Conservation (phyloP, 2,888 invertebrate species). For the Masnerella sp. region DNA sequence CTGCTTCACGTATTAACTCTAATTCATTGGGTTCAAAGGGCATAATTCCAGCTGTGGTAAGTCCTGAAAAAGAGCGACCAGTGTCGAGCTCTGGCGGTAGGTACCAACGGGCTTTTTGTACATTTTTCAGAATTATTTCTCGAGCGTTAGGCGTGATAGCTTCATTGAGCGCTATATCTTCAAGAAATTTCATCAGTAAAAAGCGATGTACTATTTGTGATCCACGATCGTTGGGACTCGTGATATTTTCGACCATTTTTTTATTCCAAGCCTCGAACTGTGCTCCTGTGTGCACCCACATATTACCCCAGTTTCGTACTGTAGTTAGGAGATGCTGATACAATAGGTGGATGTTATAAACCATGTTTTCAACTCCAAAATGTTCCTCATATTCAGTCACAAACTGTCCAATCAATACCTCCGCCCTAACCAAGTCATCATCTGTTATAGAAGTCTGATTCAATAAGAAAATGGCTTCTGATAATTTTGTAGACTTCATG, state of each 20-base stretch:
- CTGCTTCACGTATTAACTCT: neutral
- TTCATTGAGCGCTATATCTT: neutral
- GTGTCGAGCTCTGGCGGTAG: neutral
- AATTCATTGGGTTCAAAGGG: neutral
- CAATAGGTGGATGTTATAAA: slow-evolving; percentile 47
- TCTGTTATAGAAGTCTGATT: slow-evolving; percentile 21
- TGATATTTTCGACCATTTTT: slow-evolving; percentile 18
- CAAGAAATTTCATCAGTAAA: slow-evolving; percentile 16
- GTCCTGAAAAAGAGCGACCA: slow-evolving; percentile 9
- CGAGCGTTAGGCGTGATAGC: neutral
- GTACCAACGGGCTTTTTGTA: slow-evolving; percentile 7
- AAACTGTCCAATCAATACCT: slow-evolving; percentile 14
- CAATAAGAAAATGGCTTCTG: slow-evolving; percentile 20
- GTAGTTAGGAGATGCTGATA: slow-evolving; percentile 19
- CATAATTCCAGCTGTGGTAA: neutral
- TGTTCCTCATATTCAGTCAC: slow-evolving; percentile 19
- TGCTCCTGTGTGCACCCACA: slow-evolving; percentile 21
- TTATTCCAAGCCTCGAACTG: slow-evolving; percentile 27
- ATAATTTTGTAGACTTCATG: slow-evolving; percentile 7
- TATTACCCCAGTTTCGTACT: slow-evolving; percentile 32
- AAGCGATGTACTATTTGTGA: slow-evolving; percentile 28
- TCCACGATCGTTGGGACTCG: slow-evolving; percentile 19
- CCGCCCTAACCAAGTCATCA: slow-evolving; percentile 12
- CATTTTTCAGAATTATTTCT: neutral
- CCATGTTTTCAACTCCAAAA: slow-evolving; percentile 50